A percentile compares a stretch with the other conserved stretches of the same genome.
Evolutionary conservation across 2,888 invertebrate genomes (phyloP).

Genomic region (Macrostomum cliftonense): DNA sequence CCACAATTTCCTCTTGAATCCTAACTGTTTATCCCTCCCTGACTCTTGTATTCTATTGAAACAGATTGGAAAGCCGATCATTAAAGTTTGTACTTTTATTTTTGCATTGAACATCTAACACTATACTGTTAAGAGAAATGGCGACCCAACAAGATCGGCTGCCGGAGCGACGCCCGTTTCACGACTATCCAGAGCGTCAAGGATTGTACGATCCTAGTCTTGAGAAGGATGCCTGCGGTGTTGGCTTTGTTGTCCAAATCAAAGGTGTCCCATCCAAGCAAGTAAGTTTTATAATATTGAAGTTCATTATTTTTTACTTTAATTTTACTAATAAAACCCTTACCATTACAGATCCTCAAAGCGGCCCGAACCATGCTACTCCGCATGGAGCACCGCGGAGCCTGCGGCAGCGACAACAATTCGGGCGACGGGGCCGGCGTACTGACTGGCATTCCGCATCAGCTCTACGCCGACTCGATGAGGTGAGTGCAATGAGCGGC

Average conservation of each 20-base stretch:
- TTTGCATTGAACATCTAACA: too few species aligned
- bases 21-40: too few species aligned
- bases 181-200: constrained; percentile 20
- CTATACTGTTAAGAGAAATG: too few species aligned
- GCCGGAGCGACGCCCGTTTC: constrained; percentile 10
- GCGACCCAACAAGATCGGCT: neutral
- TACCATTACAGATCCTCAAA: constrained; percentile 55
- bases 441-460: constrained; percentile 83
- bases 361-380: constrained; percentile 83
- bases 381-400: constrained; percentile 97
- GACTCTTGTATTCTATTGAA: too few species aligned
- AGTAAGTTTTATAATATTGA: constrained; percentile 23
- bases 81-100: too few species aligned
- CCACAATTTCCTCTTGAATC: too few species aligned
- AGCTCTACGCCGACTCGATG: constrained; percentile 53
- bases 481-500: too few species aligned
- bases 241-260: constrained; percentile 94
- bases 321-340: neutral
- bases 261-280: constrained; percentile 80
- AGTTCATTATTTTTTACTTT: neutral
- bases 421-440: constrained; percentile 97
- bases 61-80: too few species aligned
- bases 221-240: constrained; percentile 94
- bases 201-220: constrained; percentile 81
- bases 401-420: constrained; percentile 95